A percentile compares a stretch with the other conserved stretches of the same genome.
Evolutionary conservation across 2,797 vertebrate genomes (phyloP).

Genomic region (Phalanger gymnotis): DNA sequence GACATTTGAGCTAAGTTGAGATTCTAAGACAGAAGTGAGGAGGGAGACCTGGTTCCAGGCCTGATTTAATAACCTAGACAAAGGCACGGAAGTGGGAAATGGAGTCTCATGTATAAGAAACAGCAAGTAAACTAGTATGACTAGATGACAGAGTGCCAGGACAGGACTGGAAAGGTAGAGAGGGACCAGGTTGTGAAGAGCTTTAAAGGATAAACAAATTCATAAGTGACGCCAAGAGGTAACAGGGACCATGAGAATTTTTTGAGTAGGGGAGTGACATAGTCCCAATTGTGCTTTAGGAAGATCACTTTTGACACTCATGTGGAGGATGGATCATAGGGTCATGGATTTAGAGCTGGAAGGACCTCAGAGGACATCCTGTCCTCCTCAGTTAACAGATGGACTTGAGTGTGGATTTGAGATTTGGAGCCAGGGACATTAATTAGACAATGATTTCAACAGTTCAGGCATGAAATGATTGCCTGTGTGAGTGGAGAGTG

Average conservation of each 20-base stretch:
- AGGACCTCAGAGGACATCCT: neutral
- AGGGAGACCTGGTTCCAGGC: neutral
- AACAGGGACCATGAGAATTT: rapidly evolving
- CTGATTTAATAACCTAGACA: neutral
- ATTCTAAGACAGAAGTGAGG: neutral
- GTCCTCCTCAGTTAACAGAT: neutral
- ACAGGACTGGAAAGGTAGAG: neutral
- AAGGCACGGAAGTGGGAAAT: neutral
- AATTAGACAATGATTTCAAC: neutral
- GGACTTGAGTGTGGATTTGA: neutral
- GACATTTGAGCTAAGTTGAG: neutral
- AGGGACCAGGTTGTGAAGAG: neutral
- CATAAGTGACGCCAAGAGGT: neutral
- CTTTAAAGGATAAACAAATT: neutral
- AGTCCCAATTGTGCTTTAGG: neutral
- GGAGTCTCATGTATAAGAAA: neutral
- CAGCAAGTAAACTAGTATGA: neutral
- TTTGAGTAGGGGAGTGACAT: neutral
- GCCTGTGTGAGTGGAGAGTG: neutral
- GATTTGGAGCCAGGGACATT: neutral
- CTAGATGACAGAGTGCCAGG: neutral
- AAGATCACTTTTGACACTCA: neutral
- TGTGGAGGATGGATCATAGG: neutral
- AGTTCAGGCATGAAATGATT: neutral
- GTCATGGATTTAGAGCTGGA: neutral